Conservation (phyloP, 30 jellyfish, hydroid and myxozoan genomes). For the Phacellophora camtschatica region DNA sequence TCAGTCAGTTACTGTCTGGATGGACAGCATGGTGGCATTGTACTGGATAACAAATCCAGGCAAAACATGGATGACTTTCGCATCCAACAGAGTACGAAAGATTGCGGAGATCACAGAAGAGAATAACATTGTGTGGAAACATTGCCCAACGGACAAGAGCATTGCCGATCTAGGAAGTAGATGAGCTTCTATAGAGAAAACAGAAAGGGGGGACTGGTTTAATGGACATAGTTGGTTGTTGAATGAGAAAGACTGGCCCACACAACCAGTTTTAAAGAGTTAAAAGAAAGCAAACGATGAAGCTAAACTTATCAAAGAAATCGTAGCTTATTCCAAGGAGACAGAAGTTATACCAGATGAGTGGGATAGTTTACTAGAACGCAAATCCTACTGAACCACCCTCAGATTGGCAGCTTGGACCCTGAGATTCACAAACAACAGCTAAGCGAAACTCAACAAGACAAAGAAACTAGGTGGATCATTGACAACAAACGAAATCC, state of each 20-base stretch:
- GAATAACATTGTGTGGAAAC: background rate
- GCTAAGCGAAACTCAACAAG: constrained; percentile 7
- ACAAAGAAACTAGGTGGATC: background rate
- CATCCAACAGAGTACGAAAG: constrained; percentile 19
- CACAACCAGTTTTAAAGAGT: constrained; percentile 40
- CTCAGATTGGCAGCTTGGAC: constrained; percentile 51
- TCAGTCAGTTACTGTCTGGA: constrained; percentile 25
- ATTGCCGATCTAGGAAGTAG: constrained; percentile 41
- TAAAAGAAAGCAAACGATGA: constrained; percentile 11
- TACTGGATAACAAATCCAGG: constrained; percentile 30
- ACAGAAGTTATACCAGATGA: constrained; percentile 25
- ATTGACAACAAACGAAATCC: background rate
- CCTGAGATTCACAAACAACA: constrained; percentile 21
- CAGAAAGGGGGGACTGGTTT: background rate
- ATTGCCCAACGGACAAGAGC: constrained; percentile 4
- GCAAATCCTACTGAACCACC: constrained; percentile 33
- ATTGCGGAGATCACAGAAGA: background rate
- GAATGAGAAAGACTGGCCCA: constrained; percentile 54
- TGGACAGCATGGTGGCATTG: constrained; percentile 37
- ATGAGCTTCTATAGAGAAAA: constrained; percentile 29
- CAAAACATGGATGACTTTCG: constrained; percentile 16
- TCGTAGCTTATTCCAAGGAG: constrained; percentile 21
- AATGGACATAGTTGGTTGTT: constrained; percentile 30
- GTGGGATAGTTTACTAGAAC: constrained; percentile 27
- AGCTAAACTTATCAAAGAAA: constrained; percentile 31